Percentiles rank a stretch among this genome's conserved stretches.
Evolutionary conservation across 2,797 vertebrate species (phyloP).

Genomic region (Poecilia wingei): DNA sequence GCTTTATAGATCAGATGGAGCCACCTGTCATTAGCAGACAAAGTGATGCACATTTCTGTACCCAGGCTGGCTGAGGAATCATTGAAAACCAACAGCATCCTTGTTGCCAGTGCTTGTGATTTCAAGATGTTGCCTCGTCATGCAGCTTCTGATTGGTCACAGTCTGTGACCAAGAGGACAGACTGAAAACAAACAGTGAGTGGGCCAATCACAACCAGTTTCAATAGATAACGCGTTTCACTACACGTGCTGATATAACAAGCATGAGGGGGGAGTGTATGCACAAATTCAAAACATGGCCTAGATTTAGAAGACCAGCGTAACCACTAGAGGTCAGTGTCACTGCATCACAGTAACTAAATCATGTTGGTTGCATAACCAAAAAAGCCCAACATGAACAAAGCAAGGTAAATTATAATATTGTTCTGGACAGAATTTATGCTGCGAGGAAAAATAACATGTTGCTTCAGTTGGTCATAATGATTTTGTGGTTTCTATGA

Average conservation of each 20-base stretch:
- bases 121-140: conserved; percentile 2
- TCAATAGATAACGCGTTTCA: conserved; percentile 14
- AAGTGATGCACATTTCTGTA: neutral
- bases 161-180: conserved; percentile 6
- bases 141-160: neutral
- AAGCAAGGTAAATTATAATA: conserved; percentile 25
- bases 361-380: conserved; percentile 63
- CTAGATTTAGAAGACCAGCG: conserved; percentile 1
- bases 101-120: conserved; percentile 6
- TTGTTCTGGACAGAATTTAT: neutral
- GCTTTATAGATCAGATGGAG: neutral
- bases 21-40: conserved; percentile 3
- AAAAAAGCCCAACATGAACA: conserved; percentile 54
- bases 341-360: conserved; percentile 15
- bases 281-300: conserved; percentile 56
- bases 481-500: neutral
- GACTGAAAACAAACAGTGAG: conserved; percentile 7
- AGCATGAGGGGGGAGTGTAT: conserved; percentile 15
- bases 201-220: conserved; percentile 12
- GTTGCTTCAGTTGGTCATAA: conserved; percentile 1
- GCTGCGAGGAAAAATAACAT: neutral
- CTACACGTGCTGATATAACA: conserved; percentile 44
- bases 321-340: conserved; percentile 65
- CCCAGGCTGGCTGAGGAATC: conserved; percentile 6
- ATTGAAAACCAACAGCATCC: conserved; percentile 20